Percentiles rank a stretch among this genome's conserved stretches.
These are phyloP conservation scores for Odocoileus hemionus DNA, from an alignment of 2,113 vertebrate genomes.

Conservation along the genomic window DNA sequence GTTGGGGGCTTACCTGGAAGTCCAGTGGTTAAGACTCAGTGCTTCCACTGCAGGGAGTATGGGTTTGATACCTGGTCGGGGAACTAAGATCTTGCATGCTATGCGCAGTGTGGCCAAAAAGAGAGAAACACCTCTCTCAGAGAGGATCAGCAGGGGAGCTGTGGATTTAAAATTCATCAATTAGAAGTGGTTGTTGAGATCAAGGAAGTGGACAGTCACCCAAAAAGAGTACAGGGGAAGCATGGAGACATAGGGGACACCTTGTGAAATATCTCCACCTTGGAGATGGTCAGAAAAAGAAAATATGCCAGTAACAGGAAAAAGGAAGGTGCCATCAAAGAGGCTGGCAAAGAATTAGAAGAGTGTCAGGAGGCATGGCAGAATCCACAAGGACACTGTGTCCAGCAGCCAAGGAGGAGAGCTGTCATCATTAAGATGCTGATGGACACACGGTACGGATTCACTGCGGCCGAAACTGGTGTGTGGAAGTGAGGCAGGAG, in stretches of 20 bases:
- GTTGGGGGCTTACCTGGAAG: background rate
- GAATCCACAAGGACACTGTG: background rate
- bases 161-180: background rate
- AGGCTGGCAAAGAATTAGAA: background rate
- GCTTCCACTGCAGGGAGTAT: background rate
- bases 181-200: background rate
- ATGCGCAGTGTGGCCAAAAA: background rate
- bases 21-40: background rate
- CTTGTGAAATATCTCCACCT: background rate
- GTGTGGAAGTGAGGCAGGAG: background rate
- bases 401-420: background rate
- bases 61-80: background rate
- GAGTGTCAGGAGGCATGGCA: background rate
- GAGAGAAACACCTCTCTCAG: background rate
- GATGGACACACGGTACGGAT: rapidly evolving
- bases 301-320: background rate
- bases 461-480: background rate
- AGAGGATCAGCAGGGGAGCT: background rate
- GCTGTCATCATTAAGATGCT: background rate
- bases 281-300: background rate
- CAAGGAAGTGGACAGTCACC: background rate
- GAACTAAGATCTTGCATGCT: background rate
- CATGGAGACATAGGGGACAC: background rate
- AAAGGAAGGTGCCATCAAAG: background rate
- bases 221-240: background rate